Evolutionary conservation across 2,888 invertebrate species (phyloP).

Genomic region (Torymus auratus): DNA sequence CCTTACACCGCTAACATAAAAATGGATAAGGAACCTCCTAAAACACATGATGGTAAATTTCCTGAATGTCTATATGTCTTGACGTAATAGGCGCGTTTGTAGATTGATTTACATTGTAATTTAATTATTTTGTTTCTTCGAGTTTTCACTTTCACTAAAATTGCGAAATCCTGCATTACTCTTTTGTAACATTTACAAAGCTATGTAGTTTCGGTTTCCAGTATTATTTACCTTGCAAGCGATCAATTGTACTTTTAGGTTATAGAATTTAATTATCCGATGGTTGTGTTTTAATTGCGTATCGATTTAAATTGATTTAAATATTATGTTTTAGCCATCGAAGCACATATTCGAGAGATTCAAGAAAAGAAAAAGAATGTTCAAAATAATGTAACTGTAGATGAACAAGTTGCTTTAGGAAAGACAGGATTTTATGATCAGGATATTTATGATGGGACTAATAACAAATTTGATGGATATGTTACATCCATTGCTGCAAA

Average conservation of each 20-base stretch:
- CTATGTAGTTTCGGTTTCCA: too few relatives aligned
- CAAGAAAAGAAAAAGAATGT: slow-evolving; percentile 91
- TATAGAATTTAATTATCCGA: too few relatives aligned
- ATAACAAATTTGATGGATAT: slow-evolving; percentile 93
- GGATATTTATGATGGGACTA: slow-evolving; percentile 92
- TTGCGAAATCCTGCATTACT: too few relatives aligned
- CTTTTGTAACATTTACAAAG: too few relatives aligned
- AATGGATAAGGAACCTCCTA: slow-evolving; percentile 55
- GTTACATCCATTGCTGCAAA: slow-evolving; percentile 97
- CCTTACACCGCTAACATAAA: slow-evolving; percentile 32
- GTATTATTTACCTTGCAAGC: too few relatives aligned
- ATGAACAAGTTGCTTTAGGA: slow-evolving; percentile 89
- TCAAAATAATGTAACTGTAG: slow-evolving; percentile 81
- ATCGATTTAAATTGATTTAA: too few relatives aligned
- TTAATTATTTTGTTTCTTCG: too few relatives aligned
- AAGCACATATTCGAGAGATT: slow-evolving; percentile 94
- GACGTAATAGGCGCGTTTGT: neutral
- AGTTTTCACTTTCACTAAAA: too few relatives aligned
- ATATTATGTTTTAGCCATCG: slow-evolving; percentile 86
- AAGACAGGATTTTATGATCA: slow-evolving; percentile 91
- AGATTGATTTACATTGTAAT: too few relatives aligned
- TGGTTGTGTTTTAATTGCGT: too few relatives aligned
- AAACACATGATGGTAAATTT: slow-evolving; percentile 52
- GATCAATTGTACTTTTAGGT: too few relatives aligned
- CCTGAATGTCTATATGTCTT: neutral